Evolutionary conservation across 1,140 invertebrate species (phyloP), one percentile per base, ranked within the genome.

Genomic region (Listronotus oregonensis): DNA sequence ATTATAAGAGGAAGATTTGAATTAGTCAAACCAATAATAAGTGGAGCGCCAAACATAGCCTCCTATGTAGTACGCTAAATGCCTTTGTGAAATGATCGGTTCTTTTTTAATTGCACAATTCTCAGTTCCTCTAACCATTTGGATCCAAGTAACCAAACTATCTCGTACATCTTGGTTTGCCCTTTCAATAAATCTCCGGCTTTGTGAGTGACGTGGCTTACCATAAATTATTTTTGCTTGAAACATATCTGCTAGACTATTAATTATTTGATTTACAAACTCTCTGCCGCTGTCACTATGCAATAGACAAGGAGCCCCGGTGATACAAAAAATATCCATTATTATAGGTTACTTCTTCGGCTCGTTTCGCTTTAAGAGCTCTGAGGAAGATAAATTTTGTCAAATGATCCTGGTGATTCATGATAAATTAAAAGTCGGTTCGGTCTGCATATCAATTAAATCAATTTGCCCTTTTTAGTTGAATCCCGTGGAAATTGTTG

Each of bases 221-320:
- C 77, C 77, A 58, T 78, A 71, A n/a, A 79, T 69, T 11, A 80
- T 78, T 71, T 80, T 80, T 12, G 76, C 52, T 55, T 79, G 77
- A 78, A 79, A 84, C 57, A 78, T 73, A 46, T 62, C 27, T n/a
- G 42, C 64, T 58, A 81, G 27, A 34, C 77, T 52, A 27, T 62
- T 39, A 44, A 82, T 74, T 10, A 79, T 50, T 40, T 44, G 12
- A 56, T 75, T 77, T 46, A 44, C 51, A 44, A 78, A 78, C 67
- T 79, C 76, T 62, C 75, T 55, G 6, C 73, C 68, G 66, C 79
- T 78, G 58, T 79, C 73, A n/a, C 68, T 73, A 60, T 79, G 74
- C 15, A 79, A 63, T 56, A 78, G 65, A 37, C 31, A 43, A 32
- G 73, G 73, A 8, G 76, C 73, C 39, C 77, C 78, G 71, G 79